Evolutionary conservation across 2,888 invertebrate genomes (phyloP), one percentile per base, ranked within the genome.

Genomic region (Noctua fimbriata): DNA sequence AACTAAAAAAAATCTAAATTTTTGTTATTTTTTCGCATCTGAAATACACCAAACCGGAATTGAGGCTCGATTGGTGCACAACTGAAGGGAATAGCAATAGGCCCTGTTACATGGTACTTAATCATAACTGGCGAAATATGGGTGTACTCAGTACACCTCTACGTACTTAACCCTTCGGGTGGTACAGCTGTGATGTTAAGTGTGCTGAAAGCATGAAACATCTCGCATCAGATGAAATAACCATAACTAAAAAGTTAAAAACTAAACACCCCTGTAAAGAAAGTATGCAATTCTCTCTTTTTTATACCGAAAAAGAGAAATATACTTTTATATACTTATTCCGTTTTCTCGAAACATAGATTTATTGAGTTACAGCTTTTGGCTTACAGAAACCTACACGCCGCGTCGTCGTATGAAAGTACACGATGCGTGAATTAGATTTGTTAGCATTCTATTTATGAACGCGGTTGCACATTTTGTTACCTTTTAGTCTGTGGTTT

Each of bases 401-500:
- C 63, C 28, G 36, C n/a, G 10, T 69, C 58, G n/a, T n/a, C 36
- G n/a, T 69, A 73, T 78, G 88, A 88, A 87, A 88, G 85, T 86
- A 21, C 9, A 21, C 60, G 47, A 82, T 78, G 80, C 87, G 83
- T 85, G 79, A 82, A 88, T 88, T 81, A 76, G 76, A 83, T 87
- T 85, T 74, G 79, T 87, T 82, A 69, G 73, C 65, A 32, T 78
- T 74, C 63, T 63, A 67, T 76, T 67, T 81, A 66, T 58, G 69
- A 77, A 77, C 55, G 36, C 47, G n/a, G 36, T 67, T 55, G 28
- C 36, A 47, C 32, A 18, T 63, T 3, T 52, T 75, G 32, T 63
- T 66, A 28, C 36, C 49, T 52, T 49, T 70, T 44, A 16, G 32
- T 80, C 76, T 71, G 49, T 55, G 32, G 36, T 78, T 36, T 14